Evolutionary conservation across 2,113 vertebrate genomes (phyloP), one percentile per base, ranked within the genome.

Genomic region (Trinectes maculatus): DNA sequence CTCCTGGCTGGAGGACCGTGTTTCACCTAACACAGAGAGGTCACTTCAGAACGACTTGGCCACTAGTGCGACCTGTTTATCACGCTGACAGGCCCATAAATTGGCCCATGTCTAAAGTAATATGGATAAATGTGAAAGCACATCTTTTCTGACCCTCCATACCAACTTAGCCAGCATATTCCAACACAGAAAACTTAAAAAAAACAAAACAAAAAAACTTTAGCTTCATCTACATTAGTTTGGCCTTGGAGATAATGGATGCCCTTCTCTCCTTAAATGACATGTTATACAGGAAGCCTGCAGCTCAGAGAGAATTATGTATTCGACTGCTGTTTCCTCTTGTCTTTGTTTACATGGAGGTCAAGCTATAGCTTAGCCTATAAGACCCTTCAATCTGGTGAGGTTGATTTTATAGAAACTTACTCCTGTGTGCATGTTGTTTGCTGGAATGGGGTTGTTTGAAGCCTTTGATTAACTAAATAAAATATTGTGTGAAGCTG

Each of bases 111-210:
- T 87, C 83, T 43, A 48, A 70, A 52, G 70, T 86, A 80, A 87
- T 86, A 75, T 48, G 52, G 75, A 87, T 80, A 72, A 80, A 86
- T 89, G 59, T 83, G 71, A 81, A 72, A 46, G 46, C 10, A 28
- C 42, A 21, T 11, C 6, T 40, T 61, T 53, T 49, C 37, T 57
- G 62, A 86, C 86, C 82, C 84, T 81, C 40, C 18, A 13, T 28
- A 39, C 34, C 24, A 33, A 52, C 82, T 67, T 31, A 40, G 75
- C 22, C 68, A 80, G 73, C 82, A 7, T 67, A 83, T 82, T 78
- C 31, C 33, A 48, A 21, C 22, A 21, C 33, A 3, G 21, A 46
- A 75, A 78, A 55, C 49, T 48, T 79, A 52, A 34, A 34, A 52
- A 40, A 52, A n/a, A n/a, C n/a, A 46, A 75, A 78, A 55, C 49